phyloP scores from a whole-genome alignment of 2,797 vertebrate species.

The Cichlasoma orientale region DNA sequence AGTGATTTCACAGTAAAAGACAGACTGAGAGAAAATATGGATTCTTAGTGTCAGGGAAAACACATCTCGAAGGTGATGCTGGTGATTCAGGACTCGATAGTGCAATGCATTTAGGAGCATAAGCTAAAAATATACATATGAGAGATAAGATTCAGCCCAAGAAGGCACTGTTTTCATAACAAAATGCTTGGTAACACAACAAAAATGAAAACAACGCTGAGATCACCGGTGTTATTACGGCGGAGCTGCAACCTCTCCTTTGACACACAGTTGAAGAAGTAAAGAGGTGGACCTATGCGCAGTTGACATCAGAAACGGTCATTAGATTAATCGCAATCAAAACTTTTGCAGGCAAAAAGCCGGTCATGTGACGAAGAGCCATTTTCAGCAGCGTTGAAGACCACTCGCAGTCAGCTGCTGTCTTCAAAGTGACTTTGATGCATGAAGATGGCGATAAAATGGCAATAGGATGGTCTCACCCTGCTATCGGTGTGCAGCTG shows the following conservation, averaged over 20 bases:
- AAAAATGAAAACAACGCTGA: not conserved
- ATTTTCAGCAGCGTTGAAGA: not conserved
- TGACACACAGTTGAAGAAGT: not conserved
- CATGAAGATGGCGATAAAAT: not conserved
- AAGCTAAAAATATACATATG: not conserved
- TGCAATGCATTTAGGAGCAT: not conserved
- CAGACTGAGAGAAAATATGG: not conserved
- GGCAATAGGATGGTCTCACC: not conserved
- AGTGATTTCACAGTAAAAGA: not conserved
- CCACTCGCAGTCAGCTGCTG: not conserved
- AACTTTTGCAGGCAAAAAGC: no score
- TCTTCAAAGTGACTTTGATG: not conserved
- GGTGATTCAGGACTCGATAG: fast-evolving
- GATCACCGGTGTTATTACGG: not conserved
- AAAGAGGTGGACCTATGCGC: no score
- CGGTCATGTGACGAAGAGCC: no score
- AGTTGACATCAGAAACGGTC: not conserved
- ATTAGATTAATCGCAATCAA: not conserved
- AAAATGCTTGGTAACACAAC: not conserved
- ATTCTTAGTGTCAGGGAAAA: no score
- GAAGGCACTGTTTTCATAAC: not conserved
- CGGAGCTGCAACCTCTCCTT: not conserved
- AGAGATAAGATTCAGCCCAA: not conserved
- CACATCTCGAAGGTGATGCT: not conserved
- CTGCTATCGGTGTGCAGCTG: not conserved